Evolutionary conservation across 2,113 vertebrate genomes (phyloP).

Genomic region (Puntigrus tetrazona): DNA sequence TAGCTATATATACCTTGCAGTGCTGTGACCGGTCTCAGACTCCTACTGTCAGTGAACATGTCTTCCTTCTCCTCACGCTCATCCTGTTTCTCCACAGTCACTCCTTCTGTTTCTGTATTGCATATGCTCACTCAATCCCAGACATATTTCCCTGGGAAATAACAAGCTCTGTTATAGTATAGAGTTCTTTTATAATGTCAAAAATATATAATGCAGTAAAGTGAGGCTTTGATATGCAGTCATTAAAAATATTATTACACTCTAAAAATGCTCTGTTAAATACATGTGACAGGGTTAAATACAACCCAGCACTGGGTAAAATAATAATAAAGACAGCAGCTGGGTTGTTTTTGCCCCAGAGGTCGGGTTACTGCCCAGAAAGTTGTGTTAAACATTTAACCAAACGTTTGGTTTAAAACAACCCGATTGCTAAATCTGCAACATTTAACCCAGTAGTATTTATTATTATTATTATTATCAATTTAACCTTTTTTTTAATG

Average conservation of each 20-base stretch:
- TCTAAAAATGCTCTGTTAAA: too few relatives aligned
- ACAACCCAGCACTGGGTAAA: too few relatives aligned
- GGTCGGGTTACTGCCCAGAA: too few relatives aligned
- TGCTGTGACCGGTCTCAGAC: not conserved
- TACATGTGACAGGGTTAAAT: too few relatives aligned
- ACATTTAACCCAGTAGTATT: too few relatives aligned
- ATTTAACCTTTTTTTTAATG: not conserved
- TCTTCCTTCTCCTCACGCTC: not conserved
- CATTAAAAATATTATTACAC: too few relatives aligned
- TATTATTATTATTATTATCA: not conserved
- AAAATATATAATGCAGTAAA: not conserved
- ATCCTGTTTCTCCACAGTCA: slow-evolving; percentile 12
- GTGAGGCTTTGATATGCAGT: not conserved
- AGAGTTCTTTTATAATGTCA: not conserved
- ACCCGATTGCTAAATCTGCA: too few relatives aligned
- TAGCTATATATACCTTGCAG: not conserved
- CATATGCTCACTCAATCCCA: not conserved
- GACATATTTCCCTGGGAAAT: not conserved
- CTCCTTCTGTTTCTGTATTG: not conserved
- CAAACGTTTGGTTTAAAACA: too few relatives aligned
- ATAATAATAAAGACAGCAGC: too few relatives aligned
- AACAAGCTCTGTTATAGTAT: not conserved
- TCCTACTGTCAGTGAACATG: not conserved
- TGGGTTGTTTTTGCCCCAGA: too few relatives aligned
- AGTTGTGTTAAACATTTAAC: too few relatives aligned